Evolutionary conservation across 1,140 invertebrate genomes (phyloP), one percentile per base, ranked within the genome.

Genomic region (Dryas iulia): DNA sequence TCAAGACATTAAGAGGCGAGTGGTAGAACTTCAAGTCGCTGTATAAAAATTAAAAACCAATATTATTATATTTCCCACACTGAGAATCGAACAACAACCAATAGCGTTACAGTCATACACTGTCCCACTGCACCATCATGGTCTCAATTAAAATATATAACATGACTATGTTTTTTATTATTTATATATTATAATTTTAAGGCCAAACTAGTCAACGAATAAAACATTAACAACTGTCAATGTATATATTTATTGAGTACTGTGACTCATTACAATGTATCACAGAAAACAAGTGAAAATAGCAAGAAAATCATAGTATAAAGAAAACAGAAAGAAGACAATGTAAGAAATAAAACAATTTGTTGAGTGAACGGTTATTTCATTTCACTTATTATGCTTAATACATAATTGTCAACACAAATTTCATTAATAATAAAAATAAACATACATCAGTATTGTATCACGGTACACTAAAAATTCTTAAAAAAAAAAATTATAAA

Each of bases 271-370:
- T 69, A 69, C 67, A 59, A 59, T 59, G 33, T 69, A 69, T 69
- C 67, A 69, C 67, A 69, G 67, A 58, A 63, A 66, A 39, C 52
- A 57, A 69, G 60, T 58, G 25, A 39, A 53, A 57, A 59, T n/a
- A 59, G 26, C 56, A 26, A 69, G 56, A 56, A 47, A 64, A 59
- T 33, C 11, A 69, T 21, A 63, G 66, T 47, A 61, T 24, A 61
- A 12, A 23, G 31, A 24, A 39, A 39, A 62, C 61, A 57, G 26
- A 58, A 30, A 59, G 31, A 28, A 68, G 18, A 64, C 10, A 57
- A 58, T 64, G n/a, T 47, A 58, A 66, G 58, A 76, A 76, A 74
- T 74, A 74, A 76, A 76, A 76, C 71, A 72, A 71, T 69, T 31
- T 60, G 52, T 60, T 64, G 56, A 56, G 59, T 71, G 73, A 72